Evolutionary conservation across 1,140 invertebrate species (phyloP), one percentile per base, ranked within the genome.

Genomic region (Macrobrachium nipponense): DNA sequence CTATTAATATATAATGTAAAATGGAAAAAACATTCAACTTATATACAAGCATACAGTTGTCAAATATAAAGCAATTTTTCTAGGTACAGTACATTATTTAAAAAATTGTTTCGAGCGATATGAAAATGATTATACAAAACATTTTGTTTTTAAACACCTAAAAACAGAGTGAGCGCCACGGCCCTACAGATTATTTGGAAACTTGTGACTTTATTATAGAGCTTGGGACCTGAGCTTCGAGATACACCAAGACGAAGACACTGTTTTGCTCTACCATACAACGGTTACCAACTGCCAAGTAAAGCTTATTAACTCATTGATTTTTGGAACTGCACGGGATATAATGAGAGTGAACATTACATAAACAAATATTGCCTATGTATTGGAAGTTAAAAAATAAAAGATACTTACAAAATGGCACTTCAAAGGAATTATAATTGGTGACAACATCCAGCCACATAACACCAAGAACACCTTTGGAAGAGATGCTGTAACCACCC

Each of bases 1-100:
- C 64, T 80, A 86, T 80, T 36, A 78, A 86, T 70, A 58, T 68
- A 43, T 80, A 80, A 75, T 82, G 60, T 51, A 51, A 51, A 36
- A 51, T 51, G 51, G 72, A 64, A 84, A 68, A 68, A 64, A 80
- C 20, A 80, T 36, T 62, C 44, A 80, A 36, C 64, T 68, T 80
- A 80, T 68, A 44, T 80, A 75, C 68, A 82, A 82, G 68, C 68
- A 70, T 70, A 27, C 23, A 70, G 36, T 70, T 43, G 68, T 70
- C 23, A 70, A 70, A 43, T 23, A 70, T 70, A 70, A 70, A 70
- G 68, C 68, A 70, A 70, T 15, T 70, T 68, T 70, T 23, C 36
- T 43, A 27, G 23, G 68, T 43, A 27, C 27, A 36, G 27, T 36
- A 36, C 27, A 36, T 36, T 51, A 6, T 51, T 51, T 51, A 51